A percentile compares a stretch with the other conserved stretches of the same genome.
phyloP scores from a whole-genome alignment of 2,797 vertebrate species.

The Eremophila alpestris region DNA sequence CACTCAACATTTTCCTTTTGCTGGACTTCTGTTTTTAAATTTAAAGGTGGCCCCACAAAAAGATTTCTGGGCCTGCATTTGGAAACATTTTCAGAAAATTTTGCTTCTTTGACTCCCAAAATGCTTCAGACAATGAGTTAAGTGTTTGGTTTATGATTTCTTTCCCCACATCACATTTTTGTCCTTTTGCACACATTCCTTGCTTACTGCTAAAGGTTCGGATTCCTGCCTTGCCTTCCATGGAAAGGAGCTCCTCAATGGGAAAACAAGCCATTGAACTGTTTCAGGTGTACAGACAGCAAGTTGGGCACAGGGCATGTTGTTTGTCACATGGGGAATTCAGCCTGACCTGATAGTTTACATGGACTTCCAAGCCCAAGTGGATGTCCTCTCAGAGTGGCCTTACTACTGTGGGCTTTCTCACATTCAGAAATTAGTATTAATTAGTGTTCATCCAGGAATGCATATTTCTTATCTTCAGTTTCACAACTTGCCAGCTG shows the following conservation, averaged over 20 bases:
- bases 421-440: neutral
- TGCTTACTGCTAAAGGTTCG: neutral
- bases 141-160: neutral
- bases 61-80: neutral
- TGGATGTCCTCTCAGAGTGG: neutral
- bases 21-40: neutral
- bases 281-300: neutral
- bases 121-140: accelerated
- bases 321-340: accelerated
- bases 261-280: neutral
- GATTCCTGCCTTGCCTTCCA: neutral
- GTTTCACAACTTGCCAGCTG: neutral
- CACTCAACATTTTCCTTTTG: neutral
- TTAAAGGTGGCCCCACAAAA: neutral
- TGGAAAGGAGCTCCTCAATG: accelerated
- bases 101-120: neutral
- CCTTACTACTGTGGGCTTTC: neutral
- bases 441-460: neutral
- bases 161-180: neutral
- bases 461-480: neutral
- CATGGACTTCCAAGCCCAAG: neutral
- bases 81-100: neutral
- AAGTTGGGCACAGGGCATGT: accelerated
- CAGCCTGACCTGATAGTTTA: neutral
- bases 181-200: neutral